Percentiles rank a stretch among this genome's conserved stretches.
phyloP scores from a whole-genome alignment of 2,113 vertebrate genomes.

The Oreotrochilus melanogaster region DNA sequence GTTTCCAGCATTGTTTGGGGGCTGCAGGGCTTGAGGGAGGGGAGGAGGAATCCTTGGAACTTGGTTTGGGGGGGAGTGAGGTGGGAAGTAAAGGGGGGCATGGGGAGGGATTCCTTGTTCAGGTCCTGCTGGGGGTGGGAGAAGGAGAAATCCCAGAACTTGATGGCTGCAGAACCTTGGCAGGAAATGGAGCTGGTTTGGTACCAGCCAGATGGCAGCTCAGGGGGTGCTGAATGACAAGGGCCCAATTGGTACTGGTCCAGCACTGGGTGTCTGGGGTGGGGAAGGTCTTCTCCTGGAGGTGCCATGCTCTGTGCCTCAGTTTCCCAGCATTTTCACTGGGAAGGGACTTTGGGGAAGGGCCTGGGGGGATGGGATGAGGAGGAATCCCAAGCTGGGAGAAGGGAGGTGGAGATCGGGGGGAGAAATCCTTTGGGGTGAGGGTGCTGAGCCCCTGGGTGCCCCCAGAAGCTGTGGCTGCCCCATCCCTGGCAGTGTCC shows the following conservation, averaged over 20 bases:
- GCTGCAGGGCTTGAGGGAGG: neutral
- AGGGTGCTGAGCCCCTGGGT: no score
- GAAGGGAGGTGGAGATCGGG: no score
- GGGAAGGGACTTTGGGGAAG: no score
- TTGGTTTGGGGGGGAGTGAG: neutral
- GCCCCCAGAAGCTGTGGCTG: no score
- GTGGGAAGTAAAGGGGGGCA: neutral
- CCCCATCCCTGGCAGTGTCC: no score
- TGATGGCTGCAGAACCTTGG: neutral
- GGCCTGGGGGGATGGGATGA: no score
- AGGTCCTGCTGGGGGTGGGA: conserved; percentile 42
- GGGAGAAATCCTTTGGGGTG: no score
- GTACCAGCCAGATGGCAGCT: neutral
- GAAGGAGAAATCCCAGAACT: conserved; percentile 15
- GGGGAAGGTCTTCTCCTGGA: no score
- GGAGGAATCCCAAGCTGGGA: no score
- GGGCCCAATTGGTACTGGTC: no score
- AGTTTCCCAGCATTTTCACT: neutral
- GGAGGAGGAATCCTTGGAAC: neutral
- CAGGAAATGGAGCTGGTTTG: neutral
- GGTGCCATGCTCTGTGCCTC: neutral
- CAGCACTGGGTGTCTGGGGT: no score
- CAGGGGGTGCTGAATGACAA: neutral
- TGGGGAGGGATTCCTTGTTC: conserved; percentile 16
- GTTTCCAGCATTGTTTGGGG: neutral